Conservation (phyloP, 2,797 vertebrate genomes). For the Parauchenoglanis punctatus region DNA sequence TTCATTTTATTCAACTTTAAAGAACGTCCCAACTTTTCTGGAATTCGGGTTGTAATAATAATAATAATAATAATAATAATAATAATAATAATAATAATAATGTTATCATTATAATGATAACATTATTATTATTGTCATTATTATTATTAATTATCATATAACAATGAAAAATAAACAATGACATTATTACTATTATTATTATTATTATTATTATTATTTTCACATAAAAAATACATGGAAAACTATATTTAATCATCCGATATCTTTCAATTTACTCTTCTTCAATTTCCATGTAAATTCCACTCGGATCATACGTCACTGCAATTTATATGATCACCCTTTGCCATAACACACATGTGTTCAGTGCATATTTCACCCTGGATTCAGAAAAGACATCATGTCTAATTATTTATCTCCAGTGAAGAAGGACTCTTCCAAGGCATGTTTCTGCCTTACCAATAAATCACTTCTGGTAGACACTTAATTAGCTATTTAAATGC, state of each 20-base stretch:
- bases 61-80: too few relatives aligned
- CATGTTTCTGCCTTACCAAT: slow-evolving; percentile 56
- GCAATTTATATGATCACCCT: neutral
- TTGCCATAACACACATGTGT: slow-evolving; percentile 21
- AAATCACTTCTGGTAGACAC: slow-evolving; percentile 59
- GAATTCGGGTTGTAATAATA: too few relatives aligned
- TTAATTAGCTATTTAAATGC: slow-evolving; percentile 69
- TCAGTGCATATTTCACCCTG: slow-evolving; percentile 31
- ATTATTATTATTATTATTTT: neutral
- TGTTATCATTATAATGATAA: too few relatives aligned
- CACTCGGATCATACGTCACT: neutral
- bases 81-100: too few relatives aligned
- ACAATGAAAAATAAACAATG: neutral
- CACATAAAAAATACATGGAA: neutral
- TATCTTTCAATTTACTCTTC: neutral
- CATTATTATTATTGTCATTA: neutral
- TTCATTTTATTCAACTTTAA: too few relatives aligned
- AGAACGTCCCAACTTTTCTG: too few relatives aligned
- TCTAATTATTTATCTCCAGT: slow-evolving; percentile 55
- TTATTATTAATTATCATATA: neutral
- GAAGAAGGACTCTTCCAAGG: slow-evolving; percentile 44
- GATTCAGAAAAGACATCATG: slow-evolving; percentile 46
- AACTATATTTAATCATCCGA: neutral
- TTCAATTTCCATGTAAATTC: neutral
- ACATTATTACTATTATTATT: neutral